phyloP scores from a whole-genome alignment of 2,888 invertebrate genomes.

The Bugula neritina region DNA sequence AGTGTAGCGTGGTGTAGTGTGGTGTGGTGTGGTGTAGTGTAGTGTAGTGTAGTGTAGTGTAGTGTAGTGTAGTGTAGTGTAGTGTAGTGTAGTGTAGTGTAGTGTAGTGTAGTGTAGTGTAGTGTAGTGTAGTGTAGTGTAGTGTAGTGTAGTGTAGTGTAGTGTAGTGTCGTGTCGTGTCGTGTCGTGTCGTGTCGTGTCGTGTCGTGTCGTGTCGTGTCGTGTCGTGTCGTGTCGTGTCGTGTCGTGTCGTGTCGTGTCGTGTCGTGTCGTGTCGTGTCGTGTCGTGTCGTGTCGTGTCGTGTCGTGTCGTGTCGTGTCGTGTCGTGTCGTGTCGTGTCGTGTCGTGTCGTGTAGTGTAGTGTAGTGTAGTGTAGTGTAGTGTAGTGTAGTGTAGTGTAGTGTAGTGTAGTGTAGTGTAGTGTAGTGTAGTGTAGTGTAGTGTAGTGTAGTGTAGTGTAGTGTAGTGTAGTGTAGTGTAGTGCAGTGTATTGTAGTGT shows the following conservation, averaged over 20 bases:
- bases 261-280: too few relatives aligned
- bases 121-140: slow-evolving; percentile 32
- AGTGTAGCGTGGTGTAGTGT: slow-evolving; percentile 32
- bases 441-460: background rate
- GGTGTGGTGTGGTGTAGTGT: slow-evolving; percentile 31
- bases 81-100: slow-evolving; percentile 30
- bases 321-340: too few relatives aligned
- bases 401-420: too few relatives aligned
- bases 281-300: too few relatives aligned
- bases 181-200: slow-evolving; percentile 28
- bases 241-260: background rate
- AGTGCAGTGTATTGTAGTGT: too few relatives aligned
- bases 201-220: slow-evolving; percentile 4
- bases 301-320: too few relatives aligned
- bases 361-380: too few relatives aligned
- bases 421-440: too few relatives aligned
- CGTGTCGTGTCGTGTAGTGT: too few relatives aligned
- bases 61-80: slow-evolving; percentile 31
- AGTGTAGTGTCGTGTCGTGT: slow-evolving; percentile 31
- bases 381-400: too few relatives aligned
- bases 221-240: background rate
- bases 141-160: slow-evolving; percentile 31
- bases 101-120: slow-evolving; percentile 31
- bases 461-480: background rate
- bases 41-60: slow-evolving; percentile 31